Base-by-base conservation (phyloP, 2,797 vertebrate genomes). In the Tapera naevia region DNA sequence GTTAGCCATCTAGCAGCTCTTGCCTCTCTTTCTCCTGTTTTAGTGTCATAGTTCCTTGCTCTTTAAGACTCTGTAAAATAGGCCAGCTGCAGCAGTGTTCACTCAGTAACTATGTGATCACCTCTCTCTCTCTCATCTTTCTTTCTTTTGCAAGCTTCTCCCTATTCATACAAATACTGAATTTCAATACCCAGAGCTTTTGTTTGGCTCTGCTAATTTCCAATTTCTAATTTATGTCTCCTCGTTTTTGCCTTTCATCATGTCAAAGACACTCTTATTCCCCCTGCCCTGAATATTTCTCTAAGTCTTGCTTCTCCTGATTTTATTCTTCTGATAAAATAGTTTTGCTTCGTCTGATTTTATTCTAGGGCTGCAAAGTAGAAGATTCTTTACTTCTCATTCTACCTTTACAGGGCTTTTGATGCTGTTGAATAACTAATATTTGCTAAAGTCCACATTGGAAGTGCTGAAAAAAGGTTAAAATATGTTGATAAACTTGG, bases 391-490 rank as follows among this genome's bases (percentile, higher is more conserved):
- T 92, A 72, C 58, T 81, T 92, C 72, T 79, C 62, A 86, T 79
- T 28, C 39, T 88, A 86, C 58, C 4, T 92, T 94, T 93, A 76
- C 41, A 58, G 39, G 58, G 57, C 11, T 89, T 95, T 86, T 79
- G 58, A 58, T 62, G 53, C 43, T 88, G 41, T 60, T 94, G 80
- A 94, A 95, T 96, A 84, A 96, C 94, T 91, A 90, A 94, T 94
- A 84, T 84, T 90, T 91, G 33, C 80, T 90, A 54, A 95, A 96
- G 76, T 91, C 85, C 86, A 81, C 66, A 64, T 58, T 93, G 51
- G 66, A 90, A 95, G 78, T 74, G 62, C 83, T 94, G 85, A 86
- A 94, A 96, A 96, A 96, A 94, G 78, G 86, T 92, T 96, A 86
- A 96, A 94, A 91, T 90, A 95, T 93, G 80, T 89, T 94, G 94